Conservation (phyloP, 2,797 vertebrate genomes). For the Amphiprion clarkii region DNA sequence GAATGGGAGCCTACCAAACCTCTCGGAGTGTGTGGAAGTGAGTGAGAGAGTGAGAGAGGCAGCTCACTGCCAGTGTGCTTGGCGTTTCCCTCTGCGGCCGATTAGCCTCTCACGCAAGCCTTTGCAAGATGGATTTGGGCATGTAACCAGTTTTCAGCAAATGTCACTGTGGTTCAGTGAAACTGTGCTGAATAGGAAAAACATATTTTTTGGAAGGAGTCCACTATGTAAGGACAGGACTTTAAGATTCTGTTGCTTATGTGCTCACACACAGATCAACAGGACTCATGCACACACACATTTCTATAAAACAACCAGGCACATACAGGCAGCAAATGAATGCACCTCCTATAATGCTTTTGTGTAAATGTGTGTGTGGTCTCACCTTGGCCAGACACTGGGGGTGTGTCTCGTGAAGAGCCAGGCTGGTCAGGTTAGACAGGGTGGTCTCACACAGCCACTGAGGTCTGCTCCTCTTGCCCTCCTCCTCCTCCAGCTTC, state of each 20-base stretch:
- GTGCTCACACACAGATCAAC: neutral
- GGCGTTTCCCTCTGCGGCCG: conserved; percentile 42
- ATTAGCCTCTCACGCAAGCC: conserved; percentile 71
- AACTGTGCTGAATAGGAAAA: conserved; percentile 34
- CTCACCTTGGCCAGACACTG: conserved; percentile 92
- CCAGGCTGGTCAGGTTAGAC: conserved; percentile 83
- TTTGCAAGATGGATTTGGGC: conserved; percentile 47
- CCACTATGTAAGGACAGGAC: conserved; percentile 30
- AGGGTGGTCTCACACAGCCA: conserved; percentile 71
- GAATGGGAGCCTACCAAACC: conserved; percentile 44
- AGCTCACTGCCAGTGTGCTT: conserved; percentile 40
- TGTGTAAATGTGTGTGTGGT: conserved; percentile 49
- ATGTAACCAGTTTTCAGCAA: conserved; percentile 59
- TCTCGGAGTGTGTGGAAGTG: conserved; percentile 30
- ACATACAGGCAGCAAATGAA: conserved; percentile 39
- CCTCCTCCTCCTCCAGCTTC: conserved; percentile 69
- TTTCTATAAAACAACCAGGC: conserved; percentile 40
- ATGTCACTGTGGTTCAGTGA: conserved; percentile 40
- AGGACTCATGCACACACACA: neutral
- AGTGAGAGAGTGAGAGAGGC: conserved; percentile 5
- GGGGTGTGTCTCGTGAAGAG: conserved; percentile 88
- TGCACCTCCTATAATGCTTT: conserved; percentile 16
- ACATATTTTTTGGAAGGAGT: conserved; percentile 14
- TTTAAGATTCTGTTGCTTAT: neutral
- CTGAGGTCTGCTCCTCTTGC: conserved; percentile 12